These are phyloP conservation scores for Mormyrus proboscirostris DNA, from an alignment of 2,797 vertebrate genomes.

Conservation along the genomic window DNA sequence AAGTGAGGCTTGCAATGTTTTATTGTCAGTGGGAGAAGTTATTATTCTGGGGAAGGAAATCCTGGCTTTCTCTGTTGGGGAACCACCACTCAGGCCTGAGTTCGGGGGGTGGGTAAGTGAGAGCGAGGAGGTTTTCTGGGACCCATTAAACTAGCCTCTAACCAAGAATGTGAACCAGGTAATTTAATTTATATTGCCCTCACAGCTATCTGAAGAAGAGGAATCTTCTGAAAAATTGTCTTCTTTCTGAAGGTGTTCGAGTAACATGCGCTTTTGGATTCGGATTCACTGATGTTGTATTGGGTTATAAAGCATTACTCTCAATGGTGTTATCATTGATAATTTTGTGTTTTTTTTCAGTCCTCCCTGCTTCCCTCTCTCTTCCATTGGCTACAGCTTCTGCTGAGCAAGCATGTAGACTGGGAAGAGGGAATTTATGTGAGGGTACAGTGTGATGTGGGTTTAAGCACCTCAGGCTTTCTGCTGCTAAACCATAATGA, in stretches of 20 bases:
- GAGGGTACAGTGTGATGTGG: constrained; percentile 34
- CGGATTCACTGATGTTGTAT: not conserved
- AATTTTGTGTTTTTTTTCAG: not conserved
- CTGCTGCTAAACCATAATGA: constrained; percentile 15
- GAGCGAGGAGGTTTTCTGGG: not conserved
- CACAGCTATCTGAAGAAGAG: not conserved
- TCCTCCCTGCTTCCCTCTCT: not conserved
- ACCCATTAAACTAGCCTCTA: not conserved
- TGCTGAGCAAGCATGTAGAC: constrained; percentile 10
- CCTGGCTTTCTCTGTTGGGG: not conserved
- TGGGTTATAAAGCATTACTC: not conserved
- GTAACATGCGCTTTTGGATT: not conserved
- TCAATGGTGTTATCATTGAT: constrained; percentile 1
- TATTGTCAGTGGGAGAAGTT: not conserved
- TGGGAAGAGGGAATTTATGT: not conserved
- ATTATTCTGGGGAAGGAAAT: not conserved
- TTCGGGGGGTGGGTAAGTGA: not conserved
- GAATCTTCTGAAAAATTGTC: not conserved
- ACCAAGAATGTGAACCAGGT: not conserved
- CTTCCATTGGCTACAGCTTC: not conserved
- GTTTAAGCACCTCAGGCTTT: constrained; percentile 30
- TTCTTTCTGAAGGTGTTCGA: not conserved
- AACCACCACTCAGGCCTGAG: not conserved
- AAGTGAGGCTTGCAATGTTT: not conserved
- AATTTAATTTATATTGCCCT: not conserved